phyloP scores from a whole-genome alignment of 2,797 vertebrate species.

The Poecilia gillii region DNA sequence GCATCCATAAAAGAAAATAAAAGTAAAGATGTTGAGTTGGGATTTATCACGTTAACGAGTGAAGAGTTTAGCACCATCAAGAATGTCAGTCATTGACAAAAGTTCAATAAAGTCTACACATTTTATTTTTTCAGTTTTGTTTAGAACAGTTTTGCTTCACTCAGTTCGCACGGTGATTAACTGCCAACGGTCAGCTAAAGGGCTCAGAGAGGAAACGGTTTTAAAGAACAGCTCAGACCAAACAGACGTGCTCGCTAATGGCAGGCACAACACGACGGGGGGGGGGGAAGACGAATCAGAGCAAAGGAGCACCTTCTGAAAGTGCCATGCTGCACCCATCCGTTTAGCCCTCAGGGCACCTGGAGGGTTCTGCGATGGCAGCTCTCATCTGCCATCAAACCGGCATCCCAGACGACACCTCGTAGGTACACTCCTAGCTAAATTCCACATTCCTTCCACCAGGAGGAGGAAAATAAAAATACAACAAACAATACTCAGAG shows the following conservation, averaged over 20 bases:
- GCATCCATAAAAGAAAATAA: conserved; percentile 45
- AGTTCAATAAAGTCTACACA: background rate
- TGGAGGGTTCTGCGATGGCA: conserved; percentile 83
- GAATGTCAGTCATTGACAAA: conserved; percentile 30
- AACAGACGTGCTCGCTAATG: conserved; percentile 54
- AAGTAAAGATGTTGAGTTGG: conserved; percentile 38
- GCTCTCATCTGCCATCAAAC: conserved; percentile 75
- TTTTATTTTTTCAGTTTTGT: background rate
- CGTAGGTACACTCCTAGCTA: conserved; percentile 60
- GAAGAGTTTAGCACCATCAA: conserved; percentile 26
- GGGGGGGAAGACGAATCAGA: conserved; percentile 63
- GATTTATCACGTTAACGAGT: conserved; percentile 37
- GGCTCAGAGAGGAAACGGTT: conserved; percentile 17
- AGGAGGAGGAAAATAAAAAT: conserved; percentile 4
- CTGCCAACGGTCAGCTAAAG: conserved; percentile 9
- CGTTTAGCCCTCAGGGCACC: conserved; percentile 81
- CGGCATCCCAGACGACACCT: conserved; percentile 69
- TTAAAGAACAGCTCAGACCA: conserved; percentile 13
- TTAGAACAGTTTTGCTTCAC: background rate
- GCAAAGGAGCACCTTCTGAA: conserved; percentile 57
- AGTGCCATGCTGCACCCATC: conserved; percentile 70
- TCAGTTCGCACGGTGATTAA: background rate
- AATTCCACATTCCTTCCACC: conserved; percentile 50
- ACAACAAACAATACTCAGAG: conserved; percentile 21
- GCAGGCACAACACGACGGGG: conserved; percentile 51